A percentile compares a stretch with the other conserved stretches of the same genome.
phyloP scores from a whole-genome alignment of 2,113 vertebrate genomes.

The Paradoxurus hermaphroditus region DNA sequence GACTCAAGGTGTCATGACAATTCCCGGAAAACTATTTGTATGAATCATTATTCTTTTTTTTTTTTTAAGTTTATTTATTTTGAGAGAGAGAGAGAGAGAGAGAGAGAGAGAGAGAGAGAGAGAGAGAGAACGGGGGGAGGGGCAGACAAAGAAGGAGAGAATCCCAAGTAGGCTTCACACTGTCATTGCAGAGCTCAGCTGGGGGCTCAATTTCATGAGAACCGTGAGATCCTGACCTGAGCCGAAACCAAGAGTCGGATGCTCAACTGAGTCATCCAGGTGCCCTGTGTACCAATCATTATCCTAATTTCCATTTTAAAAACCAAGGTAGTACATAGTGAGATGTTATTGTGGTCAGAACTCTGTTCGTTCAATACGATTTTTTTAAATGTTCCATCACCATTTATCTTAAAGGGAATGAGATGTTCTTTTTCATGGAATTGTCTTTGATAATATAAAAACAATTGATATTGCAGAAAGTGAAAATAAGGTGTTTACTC shows the following conservation, averaged over 20 bases:
- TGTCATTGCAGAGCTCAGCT: too few relatives aligned
- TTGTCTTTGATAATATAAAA: neutral
- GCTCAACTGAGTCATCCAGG: too few relatives aligned
- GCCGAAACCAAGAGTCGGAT: too few relatives aligned
- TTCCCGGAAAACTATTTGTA: neutral
- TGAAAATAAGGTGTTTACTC: neutral
- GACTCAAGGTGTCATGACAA: neutral
- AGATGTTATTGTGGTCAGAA: neutral
- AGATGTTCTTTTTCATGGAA: neutral
- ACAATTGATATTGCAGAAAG: neutral
- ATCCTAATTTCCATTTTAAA: constrained; percentile 20
- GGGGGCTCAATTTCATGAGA: too few relatives aligned
- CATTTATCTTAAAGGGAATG: neutral
- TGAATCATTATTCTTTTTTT: neutral
- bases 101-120: too few relatives aligned
- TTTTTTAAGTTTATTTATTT: too few relatives aligned
- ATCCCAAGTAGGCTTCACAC: too few relatives aligned
- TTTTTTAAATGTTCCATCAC: neutral
- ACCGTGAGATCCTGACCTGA: too few relatives aligned
- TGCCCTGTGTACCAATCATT: neutral
- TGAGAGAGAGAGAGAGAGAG: too few relatives aligned
- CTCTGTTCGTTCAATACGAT: neutral
- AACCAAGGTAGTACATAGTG: neutral
- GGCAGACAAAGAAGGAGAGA: too few relatives aligned
- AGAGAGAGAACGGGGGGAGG: too few relatives aligned